Percentiles rank a stretch among this genome's conserved stretches.
Evolutionary conservation across 2,888 invertebrate species (phyloP).

Genomic region (Gerris lacustris): DNA sequence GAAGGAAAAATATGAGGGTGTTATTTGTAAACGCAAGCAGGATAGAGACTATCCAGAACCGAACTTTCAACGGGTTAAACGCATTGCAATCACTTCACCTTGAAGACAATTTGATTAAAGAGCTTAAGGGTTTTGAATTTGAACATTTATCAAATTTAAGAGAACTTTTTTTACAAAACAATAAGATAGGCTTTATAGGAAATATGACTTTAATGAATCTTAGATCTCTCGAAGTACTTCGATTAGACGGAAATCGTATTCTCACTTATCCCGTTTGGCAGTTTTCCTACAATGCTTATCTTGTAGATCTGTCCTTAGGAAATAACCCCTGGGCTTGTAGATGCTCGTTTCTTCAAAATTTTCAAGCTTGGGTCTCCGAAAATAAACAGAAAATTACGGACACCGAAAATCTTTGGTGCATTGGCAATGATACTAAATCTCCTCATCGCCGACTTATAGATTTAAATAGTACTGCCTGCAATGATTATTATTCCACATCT

Average conservation of each 20-base stretch:
- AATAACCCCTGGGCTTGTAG: slow-evolving; percentile 83
- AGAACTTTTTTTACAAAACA: slow-evolving; percentile 76
- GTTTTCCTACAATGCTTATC: slow-evolving; percentile 52
- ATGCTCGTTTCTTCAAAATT: slow-evolving; percentile 65
- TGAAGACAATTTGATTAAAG: slow-evolving; percentile 68
- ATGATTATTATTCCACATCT: slow-evolving; percentile 71
- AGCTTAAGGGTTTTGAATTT: slow-evolving; percentile 73
- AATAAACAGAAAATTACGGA: slow-evolving; percentile 69
- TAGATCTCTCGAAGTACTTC: slow-evolving; percentile 62
- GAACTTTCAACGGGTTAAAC: slow-evolving; percentile 76
- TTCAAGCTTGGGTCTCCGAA: slow-evolving; percentile 69
- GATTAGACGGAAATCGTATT: slow-evolving; percentile 73
- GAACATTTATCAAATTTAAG: slow-evolving; percentile 64
- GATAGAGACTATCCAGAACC: slow-evolving; percentile 72
- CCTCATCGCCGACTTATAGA: slow-evolving; percentile 67
- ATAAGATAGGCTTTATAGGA: slow-evolving; percentile 62
- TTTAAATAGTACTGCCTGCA: slow-evolving; percentile 73
- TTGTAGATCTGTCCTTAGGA: slow-evolving; percentile 64
- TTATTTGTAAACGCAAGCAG: slow-evolving; percentile 75
- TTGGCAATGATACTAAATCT: slow-evolving; percentile 59
- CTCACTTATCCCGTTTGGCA: slow-evolving; percentile 69
- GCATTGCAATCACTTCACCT: slow-evolving; percentile 68
- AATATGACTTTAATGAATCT: slow-evolving; percentile 68
- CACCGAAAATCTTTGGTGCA: slow-evolving; percentile 66
- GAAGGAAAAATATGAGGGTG: slow-evolving; percentile 74